A percentile compares a stretch with the other conserved stretches of the same genome.
Conservation (phyloP, 2,797 vertebrate genomes). For the Hirundo rustica region DNA sequence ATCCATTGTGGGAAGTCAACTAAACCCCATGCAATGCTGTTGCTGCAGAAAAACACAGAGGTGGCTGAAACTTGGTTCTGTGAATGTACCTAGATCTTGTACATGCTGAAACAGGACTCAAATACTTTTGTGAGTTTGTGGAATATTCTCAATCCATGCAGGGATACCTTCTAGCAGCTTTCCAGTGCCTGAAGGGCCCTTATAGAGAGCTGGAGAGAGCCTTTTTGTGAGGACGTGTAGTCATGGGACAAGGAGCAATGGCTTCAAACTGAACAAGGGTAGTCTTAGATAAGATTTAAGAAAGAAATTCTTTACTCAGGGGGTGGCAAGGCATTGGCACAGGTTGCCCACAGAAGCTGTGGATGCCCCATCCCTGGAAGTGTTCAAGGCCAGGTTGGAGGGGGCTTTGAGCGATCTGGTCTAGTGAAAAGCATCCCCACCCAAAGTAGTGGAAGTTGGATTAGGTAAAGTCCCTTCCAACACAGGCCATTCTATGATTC, state of each 20-base stretch:
- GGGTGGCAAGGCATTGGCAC: neutral
- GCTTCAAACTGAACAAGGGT: neutral
- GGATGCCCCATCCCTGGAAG: neutral
- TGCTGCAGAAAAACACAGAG: neutral
- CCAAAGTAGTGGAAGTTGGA: neutral
- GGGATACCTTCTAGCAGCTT: neutral
- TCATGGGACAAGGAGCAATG: neutral
- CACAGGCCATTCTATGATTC: neutral
- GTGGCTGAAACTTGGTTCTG: neutral
- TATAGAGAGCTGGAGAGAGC: neutral
- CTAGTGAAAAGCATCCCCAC: neutral
- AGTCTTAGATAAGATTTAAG: neutral
- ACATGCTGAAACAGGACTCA: neutral
- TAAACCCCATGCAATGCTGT: fast-evolving
- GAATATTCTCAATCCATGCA: neutral
- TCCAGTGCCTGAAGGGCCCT: neutral
- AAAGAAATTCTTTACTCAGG: neutral
- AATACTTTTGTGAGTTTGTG: neutral
- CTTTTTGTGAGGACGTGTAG: too few species aligned
- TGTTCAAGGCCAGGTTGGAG: neutral
- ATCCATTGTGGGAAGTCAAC: neutral
- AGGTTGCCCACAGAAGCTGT: too few species aligned
- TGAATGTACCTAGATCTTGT: neutral
- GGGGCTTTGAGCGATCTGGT: neutral
- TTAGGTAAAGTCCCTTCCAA: neutral